Evolutionary conservation across 2,113 vertebrate genomes (phyloP), one percentile per base, ranked within the genome.

Genomic region (Porphyrio hochstetteri): DNA sequence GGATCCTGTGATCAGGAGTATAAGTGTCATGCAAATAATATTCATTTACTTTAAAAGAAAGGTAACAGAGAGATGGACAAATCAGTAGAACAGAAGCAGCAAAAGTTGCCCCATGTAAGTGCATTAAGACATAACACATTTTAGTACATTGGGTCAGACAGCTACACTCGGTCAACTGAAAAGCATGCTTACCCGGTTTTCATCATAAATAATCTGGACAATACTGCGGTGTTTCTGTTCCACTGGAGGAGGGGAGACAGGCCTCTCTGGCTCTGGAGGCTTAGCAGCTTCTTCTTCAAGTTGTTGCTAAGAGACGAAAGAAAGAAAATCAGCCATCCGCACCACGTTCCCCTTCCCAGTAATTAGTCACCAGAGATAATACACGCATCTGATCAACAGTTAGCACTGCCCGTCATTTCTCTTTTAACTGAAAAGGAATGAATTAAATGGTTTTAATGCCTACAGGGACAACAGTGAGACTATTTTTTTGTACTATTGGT

Each of bases 201-300:
- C 99, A 91, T 99, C 99, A 20, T 99, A 99, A 97, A 99, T 99
- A 88, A 99, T 99, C 96, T 99, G 99, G 71, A 99, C 99, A 70
- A 99, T 99, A 97, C 99, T 99, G 97, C 99, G 99, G 91, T 99
- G 99, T 92, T 99, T 99, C 98, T 99, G 99, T 84, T 99, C 99
- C 98, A 99, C 99, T 8, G 99, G 99, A 94, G 99, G 99, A 90
- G 99, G 99, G 71, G 99, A 99, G 96, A 99, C 98, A 28, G 99
- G 99, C 98, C 99, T 98, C 97, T 99, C 99, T 1, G 99, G 99
- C 98, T 99, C 99, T 27, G 99, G 98, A 70, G 99, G 99, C 97
- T 99, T 99, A 8, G 99, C 99, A 53, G 99, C 99, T 98, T 99
- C 99, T 97, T 99, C 99, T 97, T 99, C 99, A 25, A 99, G 98